Base-by-base conservation (phyloP, 2,797 vertebrate genomes). In the Sebastes cheni region DNA sequence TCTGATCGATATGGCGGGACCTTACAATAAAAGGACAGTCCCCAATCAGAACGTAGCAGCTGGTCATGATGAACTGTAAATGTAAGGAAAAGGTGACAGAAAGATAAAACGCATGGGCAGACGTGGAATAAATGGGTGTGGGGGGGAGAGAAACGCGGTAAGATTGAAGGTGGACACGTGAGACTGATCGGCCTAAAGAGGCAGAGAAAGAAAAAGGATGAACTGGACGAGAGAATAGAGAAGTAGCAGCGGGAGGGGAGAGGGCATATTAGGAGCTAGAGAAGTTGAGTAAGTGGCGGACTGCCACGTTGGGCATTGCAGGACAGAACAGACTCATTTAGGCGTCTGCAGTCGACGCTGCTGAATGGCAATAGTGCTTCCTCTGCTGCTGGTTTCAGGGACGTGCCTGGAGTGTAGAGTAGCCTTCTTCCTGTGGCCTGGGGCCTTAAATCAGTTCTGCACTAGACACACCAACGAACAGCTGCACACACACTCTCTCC, bases 291-390 rank as follows among this genome's bases (percentile, higher is more conserved):
- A 81, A 83, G 88, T 93, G 92, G 92, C 86, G 39, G 77, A 82
- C 82, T 88, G 89, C 91, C 87, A 94, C 87, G 72, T 89, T 83
- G 90, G 92, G 81, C 87, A 88, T 81, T 77, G 91, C 92, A 92
- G 90, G 93, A 94, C 91, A 96, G 93, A 96, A 94, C 93, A 91
- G 92, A 90, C 91, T 95, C 94, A 95, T 95, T 96, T 94, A 95
- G 91, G 92, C 56, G 81, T 91, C 90, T 93, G 90, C 84, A 90
- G 91, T 91, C 79, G 71, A 86, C 64, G 80, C 88, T 92, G 79
- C 90, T 95, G 94, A 96, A 95, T 95, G 94, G 94, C 92, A 93
- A 89, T 86, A 89, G 90, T 86, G 91, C 94, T 95, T 96, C 95
- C 95, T 96, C 93, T 93, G 90, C 92, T 93, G 92, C 91, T 93